phyloP scores from a whole-genome alignment of 2,797 vertebrate species.

The Cryptoprocta ferox region DNA sequence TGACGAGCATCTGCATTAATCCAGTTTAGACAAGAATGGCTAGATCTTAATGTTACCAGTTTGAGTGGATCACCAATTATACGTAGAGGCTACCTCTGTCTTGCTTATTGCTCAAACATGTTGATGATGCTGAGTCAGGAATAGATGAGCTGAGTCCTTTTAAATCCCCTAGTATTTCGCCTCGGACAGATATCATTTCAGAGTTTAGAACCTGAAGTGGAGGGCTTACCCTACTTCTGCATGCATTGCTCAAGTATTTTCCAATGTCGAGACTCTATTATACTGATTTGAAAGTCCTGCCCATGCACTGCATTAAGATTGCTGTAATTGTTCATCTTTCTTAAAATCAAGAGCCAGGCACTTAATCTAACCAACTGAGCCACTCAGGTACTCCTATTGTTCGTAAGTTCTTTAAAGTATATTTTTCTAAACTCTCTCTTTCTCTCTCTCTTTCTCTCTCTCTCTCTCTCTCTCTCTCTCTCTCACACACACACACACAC shows the following conservation, averaged over 20 bases:
- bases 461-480: not conserved
- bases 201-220: not conserved
- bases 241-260: not conserved
- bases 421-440: not conserved
- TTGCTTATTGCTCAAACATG: not conserved
- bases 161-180: not conserved
- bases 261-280: not conserved
- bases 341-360: no score
- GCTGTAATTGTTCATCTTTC: not conserved
- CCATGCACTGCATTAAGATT: not conserved
- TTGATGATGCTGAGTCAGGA: not conserved
- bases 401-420: not conserved
- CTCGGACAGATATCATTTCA: not conserved
- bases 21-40: not conserved
- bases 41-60: fast-evolving
- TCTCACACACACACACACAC: no score
- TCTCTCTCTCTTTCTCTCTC: no score
- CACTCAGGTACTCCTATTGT: not conserved
- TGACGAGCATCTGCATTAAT: not conserved
- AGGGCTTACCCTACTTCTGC: not conserved
- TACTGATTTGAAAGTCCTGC: not conserved
- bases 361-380: no score
- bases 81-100: not conserved
- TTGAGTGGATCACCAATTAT: not conserved
- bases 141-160: no score